These are phyloP conservation scores for Monopterus albus DNA, from an alignment of 2,113 vertebrate genomes.

Conservation along the genomic window DNA sequence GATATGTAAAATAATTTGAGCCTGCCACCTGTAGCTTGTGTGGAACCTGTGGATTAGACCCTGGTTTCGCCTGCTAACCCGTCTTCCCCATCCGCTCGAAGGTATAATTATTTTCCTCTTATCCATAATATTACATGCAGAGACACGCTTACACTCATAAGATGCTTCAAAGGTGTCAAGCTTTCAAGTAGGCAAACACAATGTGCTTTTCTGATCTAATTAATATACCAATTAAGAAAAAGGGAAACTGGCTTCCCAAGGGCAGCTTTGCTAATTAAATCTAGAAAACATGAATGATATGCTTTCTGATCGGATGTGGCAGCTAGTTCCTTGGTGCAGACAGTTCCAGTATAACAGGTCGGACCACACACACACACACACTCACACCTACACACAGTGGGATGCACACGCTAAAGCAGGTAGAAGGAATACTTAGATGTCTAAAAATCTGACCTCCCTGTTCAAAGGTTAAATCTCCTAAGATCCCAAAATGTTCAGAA, in stretches of 20 bases:
- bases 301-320: constrained; percentile 77
- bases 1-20: background rate
- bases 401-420: background rate
- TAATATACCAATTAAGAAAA: constrained; percentile 96
- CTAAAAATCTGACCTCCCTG: background rate
- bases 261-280: constrained; percentile 93
- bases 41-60: constrained; percentile 39
- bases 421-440: background rate
- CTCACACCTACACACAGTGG: background rate
- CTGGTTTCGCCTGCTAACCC: constrained; percentile 13
- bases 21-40: constrained; percentile 18
- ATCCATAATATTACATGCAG: constrained; percentile 36
- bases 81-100: constrained; percentile 1
- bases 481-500: background rate
- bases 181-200: constrained; percentile 73
- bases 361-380: background rate
- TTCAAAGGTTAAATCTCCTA: background rate
- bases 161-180: constrained; percentile 50
- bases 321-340: constrained; percentile 53
- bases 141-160: constrained; percentile 31
- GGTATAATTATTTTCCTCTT: constrained; percentile 47
- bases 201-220: constrained; percentile 88
- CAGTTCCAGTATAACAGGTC: constrained; percentile 51
- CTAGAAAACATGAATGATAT: constrained; percentile 82
- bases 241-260: constrained; percentile 89